phyloP scores from a whole-genome alignment of 2,113 vertebrate species.

The Entelurus aequoreus region DNA sequence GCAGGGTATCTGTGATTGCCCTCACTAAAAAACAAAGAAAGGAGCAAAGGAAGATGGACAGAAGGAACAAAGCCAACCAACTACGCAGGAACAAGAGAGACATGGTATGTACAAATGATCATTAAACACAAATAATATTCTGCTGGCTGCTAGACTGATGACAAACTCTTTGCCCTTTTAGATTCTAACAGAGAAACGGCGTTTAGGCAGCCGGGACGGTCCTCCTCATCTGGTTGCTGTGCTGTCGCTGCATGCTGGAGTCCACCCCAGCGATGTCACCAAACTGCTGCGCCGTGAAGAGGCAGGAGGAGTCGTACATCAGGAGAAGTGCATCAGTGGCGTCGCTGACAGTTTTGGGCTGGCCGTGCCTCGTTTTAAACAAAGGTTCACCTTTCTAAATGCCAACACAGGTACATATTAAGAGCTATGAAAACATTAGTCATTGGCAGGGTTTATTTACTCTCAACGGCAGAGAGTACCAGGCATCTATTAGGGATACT shows the following conservation, averaged over 20 bases:
- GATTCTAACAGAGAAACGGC: slow-evolving; percentile 89
- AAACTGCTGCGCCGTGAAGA: slow-evolving; percentile 71
- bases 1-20: slow-evolving; percentile 76
- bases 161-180: slow-evolving; percentile 28
- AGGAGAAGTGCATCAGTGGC: slow-evolving; percentile 49
- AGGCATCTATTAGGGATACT: background rate
- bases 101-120: slow-evolving; percentile 63
- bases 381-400: slow-evolving; percentile 82
- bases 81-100: slow-evolving; percentile 90
- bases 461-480: background rate
- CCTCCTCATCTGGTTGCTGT: slow-evolving; percentile 87
- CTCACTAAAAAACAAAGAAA: slow-evolving; percentile 82
- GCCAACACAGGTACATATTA: slow-evolving; percentile 71
- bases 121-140: background rate
- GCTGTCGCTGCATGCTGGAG: slow-evolving; percentile 75
- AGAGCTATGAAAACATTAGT: background rate
- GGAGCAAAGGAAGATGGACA: slow-evolving; percentile 79
- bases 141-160: background rate
- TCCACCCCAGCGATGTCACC: slow-evolving; percentile 50
- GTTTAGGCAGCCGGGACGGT: slow-evolving; percentile 83
- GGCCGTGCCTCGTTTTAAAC: slow-evolving; percentile 81
- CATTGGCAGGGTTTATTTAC: too few relatives aligned
- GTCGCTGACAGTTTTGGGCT: slow-evolving; percentile 73
- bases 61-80: slow-evolving; percentile 85
- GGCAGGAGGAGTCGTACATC: slow-evolving; percentile 56